Evolutionary conservation across 2,113 vertebrate genomes (phyloP), one percentile per base, ranked within the genome.

Genomic region (Phylloscopus trochiloides): DNA sequence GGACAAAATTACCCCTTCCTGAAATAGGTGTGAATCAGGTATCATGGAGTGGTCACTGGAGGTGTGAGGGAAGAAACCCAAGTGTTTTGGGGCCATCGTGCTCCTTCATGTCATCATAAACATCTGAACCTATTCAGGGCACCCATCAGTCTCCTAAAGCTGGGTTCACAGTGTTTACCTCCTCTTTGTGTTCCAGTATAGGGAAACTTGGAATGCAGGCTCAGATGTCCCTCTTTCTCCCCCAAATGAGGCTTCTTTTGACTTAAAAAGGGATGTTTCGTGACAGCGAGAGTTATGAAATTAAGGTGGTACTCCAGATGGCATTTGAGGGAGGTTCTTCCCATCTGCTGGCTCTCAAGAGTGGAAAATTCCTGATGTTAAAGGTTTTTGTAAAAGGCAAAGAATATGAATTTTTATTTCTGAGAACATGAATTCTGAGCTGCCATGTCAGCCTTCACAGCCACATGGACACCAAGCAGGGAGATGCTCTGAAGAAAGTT

Each of bases 171-270:
- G 7, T 57, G 57, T 54, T 91, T 42, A 36, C 9, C 15, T 77
- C 40, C 14, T 77, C 55, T 74, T 74, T 71, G 20, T 50, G 24
- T 36, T 48, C 57, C 57, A 78, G 1, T 21, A 21, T 1, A 80
- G 24, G 58, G 38, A 87, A 89, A 48, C 12, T 13, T 29, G n/a
- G 40, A 36, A 95, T 95, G 85, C 52, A 95, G 26, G 63, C 68
- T 97, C 94, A 90, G 75, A 92, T 95, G 86, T 86, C 78, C 38
- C 32, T 76, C 84, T 82, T 57, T 59, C 51, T 92, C 72, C 89
- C 42, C 70, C 59, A 74, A 58, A 94, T 95, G 12, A 38, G 72
- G 74, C 40, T 86, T 83, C 70, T 95, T 95, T 75, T 78, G 66
- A 87, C 84, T 94, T 51, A 21, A 70, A 78, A 40, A 72, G 24